Evolutionary conservation across 2,797 vertebrate genomes (phyloP).

Genomic region (Remorina albescens): DNA sequence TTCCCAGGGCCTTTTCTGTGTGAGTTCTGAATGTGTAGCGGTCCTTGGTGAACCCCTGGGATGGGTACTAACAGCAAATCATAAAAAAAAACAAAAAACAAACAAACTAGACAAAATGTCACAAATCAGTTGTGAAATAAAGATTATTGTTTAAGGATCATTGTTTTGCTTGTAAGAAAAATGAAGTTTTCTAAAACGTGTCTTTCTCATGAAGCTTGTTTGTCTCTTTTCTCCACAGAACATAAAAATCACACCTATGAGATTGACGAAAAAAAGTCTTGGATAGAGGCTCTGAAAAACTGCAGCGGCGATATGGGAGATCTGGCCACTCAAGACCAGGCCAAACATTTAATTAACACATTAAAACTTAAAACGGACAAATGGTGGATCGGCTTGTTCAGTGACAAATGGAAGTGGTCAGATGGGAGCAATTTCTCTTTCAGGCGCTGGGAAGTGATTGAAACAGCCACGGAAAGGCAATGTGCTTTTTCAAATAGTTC

Average conservation of each 20-base stretch:
- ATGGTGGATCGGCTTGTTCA: conserved; percentile 27
- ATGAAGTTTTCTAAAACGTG: no score
- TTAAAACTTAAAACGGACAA: no score
- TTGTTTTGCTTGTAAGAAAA: no score
- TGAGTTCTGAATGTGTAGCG: no score
- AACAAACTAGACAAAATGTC: no score
- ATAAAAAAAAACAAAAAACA: no score
- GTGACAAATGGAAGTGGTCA: conserved; percentile 43
- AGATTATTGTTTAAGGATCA: no score
- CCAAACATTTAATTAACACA: no score
- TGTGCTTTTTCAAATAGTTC: background rate
- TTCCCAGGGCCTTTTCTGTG: no score
- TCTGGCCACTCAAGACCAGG: conserved; percentile 36
- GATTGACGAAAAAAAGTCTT: rapidly evolving
- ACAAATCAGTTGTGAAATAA: no score
- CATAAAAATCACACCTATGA: rapidly evolving
- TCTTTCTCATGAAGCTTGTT: background rate
- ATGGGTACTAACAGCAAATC: no score
- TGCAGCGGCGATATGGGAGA: conserved; percentile 31
- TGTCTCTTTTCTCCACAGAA: conserved; percentile 11
- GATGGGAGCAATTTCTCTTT: conserved; percentile 22
- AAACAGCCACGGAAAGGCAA: rapidly evolving
- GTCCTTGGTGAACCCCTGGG: no score
- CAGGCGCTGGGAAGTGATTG: conserved; percentile 1
- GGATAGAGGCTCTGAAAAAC: background rate